These are phyloP conservation scores for Semicossyphus pulcher DNA, from an alignment of 2,113 vertebrate genomes.

Conservation along the genomic window DNA sequence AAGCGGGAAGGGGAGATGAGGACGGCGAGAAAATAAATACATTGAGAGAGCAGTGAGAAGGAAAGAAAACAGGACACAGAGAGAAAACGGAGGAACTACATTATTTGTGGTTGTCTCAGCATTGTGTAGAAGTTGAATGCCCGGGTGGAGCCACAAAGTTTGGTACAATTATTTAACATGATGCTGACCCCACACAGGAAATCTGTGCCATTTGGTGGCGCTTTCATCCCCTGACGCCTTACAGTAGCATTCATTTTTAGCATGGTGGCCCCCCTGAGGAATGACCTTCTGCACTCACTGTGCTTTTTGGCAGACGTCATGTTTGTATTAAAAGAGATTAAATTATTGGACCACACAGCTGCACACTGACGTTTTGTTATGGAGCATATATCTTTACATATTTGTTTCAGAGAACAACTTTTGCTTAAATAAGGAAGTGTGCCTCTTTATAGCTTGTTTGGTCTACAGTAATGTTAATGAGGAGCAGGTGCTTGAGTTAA, in stretches of 20 bases:
- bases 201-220: constrained; percentile 53
- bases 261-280: constrained; percentile 35
- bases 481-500: constrained; percentile 73
- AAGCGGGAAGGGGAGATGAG: constrained; percentile 9
- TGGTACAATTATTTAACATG: constrained; percentile 67
- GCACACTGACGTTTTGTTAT: constrained; percentile 10
- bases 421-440: constrained; percentile 52
- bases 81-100: constrained; percentile 46
- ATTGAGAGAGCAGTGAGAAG: constrained; percentile 23
- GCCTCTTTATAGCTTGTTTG: constrained; percentile 54
- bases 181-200: constrained; percentile 65
- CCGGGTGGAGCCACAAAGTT: constrained; percentile 64
- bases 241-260: constrained; percentile 61
- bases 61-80: constrained; percentile 49
- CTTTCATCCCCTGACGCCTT: constrained; percentile 38
- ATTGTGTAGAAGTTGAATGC: constrained; percentile 74
- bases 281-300: constrained; percentile 47
- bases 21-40: constrained; percentile 35
- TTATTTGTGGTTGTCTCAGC: constrained; percentile 61
- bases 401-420: constrained; percentile 48
- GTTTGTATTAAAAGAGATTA: constrained; percentile 57
- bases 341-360: constrained; percentile 33
- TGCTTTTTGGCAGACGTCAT: constrained; percentile 38
- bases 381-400: constrained; percentile 25
- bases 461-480: constrained; percentile 58